These are phyloP conservation scores for Drosophila maculinotata DNA, from an alignment of 2,888 invertebrate species.

Conservation along the genomic window DNA sequence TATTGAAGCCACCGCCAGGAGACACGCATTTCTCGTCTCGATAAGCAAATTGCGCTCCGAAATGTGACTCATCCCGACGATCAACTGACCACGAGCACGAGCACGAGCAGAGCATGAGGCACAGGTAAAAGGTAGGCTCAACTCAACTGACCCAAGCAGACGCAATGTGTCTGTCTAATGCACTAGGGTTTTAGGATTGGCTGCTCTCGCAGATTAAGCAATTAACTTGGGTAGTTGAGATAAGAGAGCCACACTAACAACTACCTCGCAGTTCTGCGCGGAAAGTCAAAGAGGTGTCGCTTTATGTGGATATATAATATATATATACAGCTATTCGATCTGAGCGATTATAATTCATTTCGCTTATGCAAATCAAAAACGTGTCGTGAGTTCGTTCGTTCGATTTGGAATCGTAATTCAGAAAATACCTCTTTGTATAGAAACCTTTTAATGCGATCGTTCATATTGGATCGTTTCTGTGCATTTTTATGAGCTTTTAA, in stretches of 20 bases:
- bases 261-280: conserved; percentile 3
- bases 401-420: conserved; percentile 25
- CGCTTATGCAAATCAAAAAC: conserved; percentile 61
- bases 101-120: conserved; percentile 12
- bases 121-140: conserved; percentile 21
- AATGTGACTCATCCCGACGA: conserved; percentile 52
- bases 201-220: conserved; percentile 74
- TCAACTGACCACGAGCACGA: not conserved
- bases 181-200: conserved; percentile 25
- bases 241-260: conserved; percentile 55
- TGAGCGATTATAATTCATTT: conserved; percentile 58
- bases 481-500: conserved; percentile 60
- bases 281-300: conserved; percentile 45
- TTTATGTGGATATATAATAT: conserved; percentile 28
- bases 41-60: conserved; percentile 71
- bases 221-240: conserved; percentile 79
- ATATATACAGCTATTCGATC: conserved; percentile 37
- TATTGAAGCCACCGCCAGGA: conserved; percentile 73
- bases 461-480: conserved; percentile 26
- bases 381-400: conserved; percentile 28
- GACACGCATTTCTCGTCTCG: conserved; percentile 75
- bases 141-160: conserved; percentile 14
- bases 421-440: conserved; percentile 25
- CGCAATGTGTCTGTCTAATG: conserved; percentile 63
- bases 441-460: conserved; percentile 27